phyloP scores from a whole-genome alignment of 2,797 vertebrate species.

The Phrynocephalus guinanensis region DNA sequence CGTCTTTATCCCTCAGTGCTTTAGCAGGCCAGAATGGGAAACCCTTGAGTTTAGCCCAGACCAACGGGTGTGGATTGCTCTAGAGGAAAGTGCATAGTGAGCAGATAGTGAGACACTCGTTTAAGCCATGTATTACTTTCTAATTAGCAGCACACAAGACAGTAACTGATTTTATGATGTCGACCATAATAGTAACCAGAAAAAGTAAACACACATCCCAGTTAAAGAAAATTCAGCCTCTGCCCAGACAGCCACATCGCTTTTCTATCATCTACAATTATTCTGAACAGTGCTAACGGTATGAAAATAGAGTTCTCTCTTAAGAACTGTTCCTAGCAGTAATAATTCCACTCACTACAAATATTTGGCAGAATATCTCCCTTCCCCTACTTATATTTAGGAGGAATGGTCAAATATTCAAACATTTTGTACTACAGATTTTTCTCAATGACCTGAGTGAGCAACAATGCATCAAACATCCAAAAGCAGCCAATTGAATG shows the following conservation, averaged over 20 bases:
- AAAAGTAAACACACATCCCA: neutral
- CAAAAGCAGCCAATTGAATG: neutral
- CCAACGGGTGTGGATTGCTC: conserved; percentile 97
- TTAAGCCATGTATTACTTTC: conserved; percentile 33
- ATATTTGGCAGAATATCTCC: no score
- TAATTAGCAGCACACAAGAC: conserved; percentile 8
- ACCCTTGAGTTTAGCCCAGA: conserved; percentile 98
- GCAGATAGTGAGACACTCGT: conserved; percentile 49
- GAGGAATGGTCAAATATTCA: no score
- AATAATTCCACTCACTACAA: no score
- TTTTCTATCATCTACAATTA: conserved; percentile 14
- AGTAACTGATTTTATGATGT: neutral
- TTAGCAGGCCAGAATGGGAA: conserved; percentile 99
- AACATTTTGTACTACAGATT: neutral
- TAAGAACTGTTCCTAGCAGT: neutral
- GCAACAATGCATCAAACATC: conserved; percentile 1
- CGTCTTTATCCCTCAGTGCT: conserved; percentile 96
- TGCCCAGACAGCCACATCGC: neutral
- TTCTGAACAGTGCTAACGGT: neutral
- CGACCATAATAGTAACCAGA: neutral
- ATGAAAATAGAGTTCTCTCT: neutral
- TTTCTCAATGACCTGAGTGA: neutral
- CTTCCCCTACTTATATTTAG: neutral
- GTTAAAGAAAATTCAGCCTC: conserved; percentile 9
- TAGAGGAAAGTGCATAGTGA: conserved; percentile 76